Evolutionary conservation across 2,113 vertebrate species (phyloP).

Genomic region (Burhinus bistriatus): DNA sequence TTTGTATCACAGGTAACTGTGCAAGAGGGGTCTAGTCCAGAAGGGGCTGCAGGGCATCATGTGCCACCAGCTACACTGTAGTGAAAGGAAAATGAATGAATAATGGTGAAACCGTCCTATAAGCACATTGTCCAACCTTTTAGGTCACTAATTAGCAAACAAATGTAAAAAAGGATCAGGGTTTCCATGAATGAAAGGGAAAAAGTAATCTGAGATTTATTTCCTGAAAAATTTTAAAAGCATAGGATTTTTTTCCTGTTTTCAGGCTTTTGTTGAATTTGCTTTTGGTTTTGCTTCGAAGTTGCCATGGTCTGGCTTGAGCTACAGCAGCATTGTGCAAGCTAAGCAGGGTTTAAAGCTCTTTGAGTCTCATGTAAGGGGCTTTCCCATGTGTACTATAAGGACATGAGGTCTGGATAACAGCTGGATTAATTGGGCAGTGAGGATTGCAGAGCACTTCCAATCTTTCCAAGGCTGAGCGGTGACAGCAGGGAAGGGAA

Average conservation of each 20-base stretch:
- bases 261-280: neutral
- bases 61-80: neutral
- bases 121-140: neutral
- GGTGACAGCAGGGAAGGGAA: slow-evolving; percentile 2
- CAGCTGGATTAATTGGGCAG: neutral
- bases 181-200: neutral
- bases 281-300: neutral
- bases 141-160: neutral
- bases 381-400: neutral
- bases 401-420: neutral
- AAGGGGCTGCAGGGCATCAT: neutral
- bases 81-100: neutral
- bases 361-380: neutral
- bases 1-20: neutral
- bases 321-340: neutral
- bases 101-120: neutral
- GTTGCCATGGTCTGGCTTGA: neutral
- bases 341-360: neutral
- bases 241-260: neutral
- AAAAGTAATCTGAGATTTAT: neutral
- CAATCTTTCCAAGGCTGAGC: neutral
- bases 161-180: neutral
- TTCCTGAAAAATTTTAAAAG: neutral
- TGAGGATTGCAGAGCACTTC: neutral
- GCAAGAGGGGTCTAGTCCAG: neutral